phyloP scores from a whole-genome alignment of 1,140 invertebrate genomes.

The Cecropterus lyciades region DNA sequence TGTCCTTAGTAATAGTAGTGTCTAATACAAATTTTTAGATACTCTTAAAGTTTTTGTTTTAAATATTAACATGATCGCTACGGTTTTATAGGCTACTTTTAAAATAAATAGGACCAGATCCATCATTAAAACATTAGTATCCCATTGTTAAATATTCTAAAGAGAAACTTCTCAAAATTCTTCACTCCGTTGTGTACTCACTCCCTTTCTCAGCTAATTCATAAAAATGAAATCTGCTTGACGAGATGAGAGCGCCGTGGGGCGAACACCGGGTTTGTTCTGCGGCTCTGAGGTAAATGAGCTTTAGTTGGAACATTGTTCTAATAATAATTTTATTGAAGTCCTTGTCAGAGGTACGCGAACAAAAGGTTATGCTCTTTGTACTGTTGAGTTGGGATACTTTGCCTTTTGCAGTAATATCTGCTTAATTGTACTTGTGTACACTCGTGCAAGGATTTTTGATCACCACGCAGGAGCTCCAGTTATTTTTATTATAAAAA shows the following conservation, averaged over 20 bases:
- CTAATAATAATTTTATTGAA: slow-evolving; percentile 31
- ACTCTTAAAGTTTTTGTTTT: too few species aligned
- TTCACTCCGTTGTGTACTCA: neutral
- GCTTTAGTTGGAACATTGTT: slow-evolving; percentile 26
- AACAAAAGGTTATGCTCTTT: slow-evolving; percentile 26
- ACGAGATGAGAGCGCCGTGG: slow-evolving; percentile 26
- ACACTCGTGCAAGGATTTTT: neutral
- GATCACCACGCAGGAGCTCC: too few species aligned
- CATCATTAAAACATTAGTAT: neutral
- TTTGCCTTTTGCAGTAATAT: slow-evolving; percentile 1
- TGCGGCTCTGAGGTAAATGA: slow-evolving; percentile 27
- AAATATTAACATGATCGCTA: too few species aligned
- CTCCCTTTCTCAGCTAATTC: slow-evolving; percentile 37
- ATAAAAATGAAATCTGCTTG: slow-evolving; percentile 53
- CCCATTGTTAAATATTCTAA: neutral
- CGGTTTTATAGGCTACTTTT: too few species aligned
- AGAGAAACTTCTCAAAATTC: slow-evolving; percentile 1
- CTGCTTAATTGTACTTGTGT: neutral
- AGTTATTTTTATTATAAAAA: too few species aligned
- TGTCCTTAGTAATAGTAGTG: too few species aligned
- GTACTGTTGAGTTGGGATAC: slow-evolving; percentile 15
- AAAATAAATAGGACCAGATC: neutral
- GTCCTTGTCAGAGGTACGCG: slow-evolving; percentile 23
- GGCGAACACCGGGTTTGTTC: slow-evolving; percentile 20
- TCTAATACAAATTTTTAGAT: too few species aligned